Evolutionary conservation across 2,888 invertebrate genomes (phyloP), one percentile per base, ranked within the genome.

Genomic region (Tanaodytes sp.): DNA sequence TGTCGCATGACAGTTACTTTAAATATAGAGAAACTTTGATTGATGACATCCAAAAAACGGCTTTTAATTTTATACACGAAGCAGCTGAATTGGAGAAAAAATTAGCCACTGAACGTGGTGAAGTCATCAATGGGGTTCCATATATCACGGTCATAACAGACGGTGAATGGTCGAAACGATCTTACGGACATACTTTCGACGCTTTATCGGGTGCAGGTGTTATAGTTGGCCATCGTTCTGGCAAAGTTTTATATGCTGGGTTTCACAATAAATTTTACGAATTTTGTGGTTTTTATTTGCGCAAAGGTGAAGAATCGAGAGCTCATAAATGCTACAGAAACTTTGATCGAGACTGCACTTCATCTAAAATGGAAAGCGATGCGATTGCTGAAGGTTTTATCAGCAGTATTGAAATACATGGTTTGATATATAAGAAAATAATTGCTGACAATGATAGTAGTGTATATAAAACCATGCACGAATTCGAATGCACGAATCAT

Each of bases 391-490:
- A 71, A 59, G 71, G 67, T n/a, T 70, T 74, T 27, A 40, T 39
- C 27, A 14, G 15, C 12, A 74, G 69, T 27, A 6, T 75, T 2
- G 58, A 65, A 40, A 43, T 18, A 12, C 62, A 67, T 31, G 57
- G 55, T 6, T 12, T 72, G 9, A 72, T 73, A 2, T 71, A 73
- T 40, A 49, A 54, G 45, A 49, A 4, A 42, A 1, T 19, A 15
- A 58, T 71, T 11, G 51, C 54, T 2, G 71, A 73, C 16, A 82
- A 82, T 8, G 83, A 84, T 62, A 33, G 33, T 33, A 80, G 76
- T 9, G 81, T 81, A 1, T 79, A 75, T 40, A 71, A 73, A 36
- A 74, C 70, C 73, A 73, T 81, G 2, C 14, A 55, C 15, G 71
- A 49, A 30, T 49, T 59, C 2, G 58, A 59, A 42, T 59, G 58